phyloP scores from a whole-genome alignment of 1,140 invertebrate species.

The Euborellia annulipes region DNA sequence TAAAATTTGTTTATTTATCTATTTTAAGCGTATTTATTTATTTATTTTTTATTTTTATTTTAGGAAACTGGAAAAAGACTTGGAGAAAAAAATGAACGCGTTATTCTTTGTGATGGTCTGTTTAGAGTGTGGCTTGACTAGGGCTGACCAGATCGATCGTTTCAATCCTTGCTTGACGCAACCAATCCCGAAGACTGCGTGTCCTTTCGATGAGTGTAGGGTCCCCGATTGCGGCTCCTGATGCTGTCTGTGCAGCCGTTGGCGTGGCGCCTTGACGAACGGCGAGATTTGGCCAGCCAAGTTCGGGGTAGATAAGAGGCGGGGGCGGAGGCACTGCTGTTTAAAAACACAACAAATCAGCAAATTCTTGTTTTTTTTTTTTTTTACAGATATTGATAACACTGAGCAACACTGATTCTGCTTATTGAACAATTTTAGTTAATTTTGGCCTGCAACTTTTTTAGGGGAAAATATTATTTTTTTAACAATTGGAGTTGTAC shows the following conservation, averaged over 20 bases:
- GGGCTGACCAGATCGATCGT: constrained; percentile 26
- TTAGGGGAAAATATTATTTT: too few relatives aligned
- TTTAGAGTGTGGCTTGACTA: constrained; percentile 27
- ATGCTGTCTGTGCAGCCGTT: constrained; percentile 29
- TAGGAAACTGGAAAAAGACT: neutral
- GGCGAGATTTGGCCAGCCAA: constrained; percentile 37
- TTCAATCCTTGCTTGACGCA: constrained; percentile 34
- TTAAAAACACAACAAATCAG: constrained; percentile 1
- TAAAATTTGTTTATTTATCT: too few relatives aligned
- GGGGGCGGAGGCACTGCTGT: constrained; percentile 23
- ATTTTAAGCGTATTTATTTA: too few relatives aligned
- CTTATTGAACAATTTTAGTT: too few relatives aligned
- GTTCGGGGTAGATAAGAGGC: constrained; percentile 39
- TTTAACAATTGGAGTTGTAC: too few relatives aligned
- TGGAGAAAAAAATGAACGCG: neutral
- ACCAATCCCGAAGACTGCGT: constrained; percentile 45
- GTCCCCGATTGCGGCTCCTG: constrained; percentile 26
- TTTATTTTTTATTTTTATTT: neutral
- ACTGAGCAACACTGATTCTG: neutral
- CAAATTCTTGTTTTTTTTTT: too few relatives aligned
- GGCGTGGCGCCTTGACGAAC: constrained; percentile 32
- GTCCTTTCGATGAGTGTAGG: constrained; percentile 45
- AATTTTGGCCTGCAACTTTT: too few relatives aligned
- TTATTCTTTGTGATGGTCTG: too few relatives aligned
- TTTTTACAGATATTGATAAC: neutral